Conservation (phyloP, 1,140 invertebrate species). For the Cotesia chilonis region DNA sequence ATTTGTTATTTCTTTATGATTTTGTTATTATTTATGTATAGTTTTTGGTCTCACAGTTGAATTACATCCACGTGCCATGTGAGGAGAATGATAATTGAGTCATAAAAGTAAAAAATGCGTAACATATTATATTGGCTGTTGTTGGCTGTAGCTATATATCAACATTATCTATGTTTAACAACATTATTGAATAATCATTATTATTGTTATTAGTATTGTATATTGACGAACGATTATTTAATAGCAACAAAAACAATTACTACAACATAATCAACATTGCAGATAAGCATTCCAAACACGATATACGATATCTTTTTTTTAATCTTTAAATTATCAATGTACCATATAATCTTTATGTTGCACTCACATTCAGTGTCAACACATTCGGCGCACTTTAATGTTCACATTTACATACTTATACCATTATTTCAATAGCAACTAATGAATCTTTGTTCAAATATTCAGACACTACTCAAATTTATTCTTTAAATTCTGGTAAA, state of each 20-base stretch:
- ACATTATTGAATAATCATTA: slow-evolving; percentile 16
- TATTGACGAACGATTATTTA: slow-evolving; percentile 44
- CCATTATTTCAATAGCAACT: slow-evolving; percentile 21
- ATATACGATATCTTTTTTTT: slow-evolving; percentile 46
- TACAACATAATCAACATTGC: slow-evolving; percentile 30
- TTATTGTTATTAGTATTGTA: slow-evolving; percentile 26
- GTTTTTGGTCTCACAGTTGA: slow-evolving; percentile 58
- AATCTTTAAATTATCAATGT: slow-evolving; percentile 53
- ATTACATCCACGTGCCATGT: slow-evolving; percentile 48
- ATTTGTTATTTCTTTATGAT: background rate
- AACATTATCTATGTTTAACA: slow-evolving; percentile 30
- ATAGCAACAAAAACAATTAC: slow-evolving; percentile 33
- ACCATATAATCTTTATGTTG: slow-evolving; percentile 49
- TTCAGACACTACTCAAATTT: slow-evolving; percentile 7
- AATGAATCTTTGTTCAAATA: slow-evolving; percentile 33
- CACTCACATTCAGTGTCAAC: slow-evolving; percentile 50
- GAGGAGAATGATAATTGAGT: slow-evolving; percentile 36
- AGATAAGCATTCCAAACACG: slow-evolving; percentile 42
- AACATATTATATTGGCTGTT: slow-evolving; percentile 48
- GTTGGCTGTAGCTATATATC: slow-evolving; percentile 48
- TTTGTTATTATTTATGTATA: slow-evolving; percentile 1
- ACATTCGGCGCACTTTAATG: slow-evolving; percentile 38
- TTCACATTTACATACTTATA: slow-evolving; percentile 7
- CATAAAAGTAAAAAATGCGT: slow-evolving; percentile 21
- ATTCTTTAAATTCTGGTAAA: background rate